A percentile compares a stretch with the other conserved stretches of the same genome.
phyloP scores from a whole-genome alignment of 1,140 invertebrate species.

The Drosophila sechellia region DNA sequence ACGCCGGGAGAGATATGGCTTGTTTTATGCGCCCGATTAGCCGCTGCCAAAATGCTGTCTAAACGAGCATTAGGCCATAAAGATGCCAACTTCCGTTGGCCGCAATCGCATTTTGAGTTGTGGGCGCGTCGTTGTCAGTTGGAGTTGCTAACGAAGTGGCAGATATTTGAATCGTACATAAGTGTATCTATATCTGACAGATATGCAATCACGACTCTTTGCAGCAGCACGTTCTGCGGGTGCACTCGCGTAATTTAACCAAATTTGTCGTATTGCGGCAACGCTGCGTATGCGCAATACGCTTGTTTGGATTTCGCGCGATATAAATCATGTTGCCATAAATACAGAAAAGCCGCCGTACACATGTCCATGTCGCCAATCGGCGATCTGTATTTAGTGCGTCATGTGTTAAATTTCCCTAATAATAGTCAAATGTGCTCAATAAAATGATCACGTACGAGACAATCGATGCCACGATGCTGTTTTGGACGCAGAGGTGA shows the following conservation, averaged over 20 bases:
- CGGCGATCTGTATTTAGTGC: conserved; percentile 47
- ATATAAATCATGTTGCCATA: conserved; percentile 78
- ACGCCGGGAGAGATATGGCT: conserved; percentile 54
- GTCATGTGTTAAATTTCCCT: conserved; percentile 76
- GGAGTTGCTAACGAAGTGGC: conserved; percentile 2
- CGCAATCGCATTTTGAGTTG: conserved; percentile 10
- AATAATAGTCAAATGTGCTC: conserved; percentile 84
- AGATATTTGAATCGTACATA: neutral
- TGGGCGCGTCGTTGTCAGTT: conserved; percentile 45
- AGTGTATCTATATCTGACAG: conserved; percentile 4
- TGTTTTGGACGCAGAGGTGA: conserved; percentile 55
- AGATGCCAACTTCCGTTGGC: conserved; percentile 61
- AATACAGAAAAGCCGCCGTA: conserved; percentile 43
- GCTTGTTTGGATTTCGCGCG: conserved; percentile 45
- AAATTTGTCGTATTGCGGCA: conserved; percentile 56
- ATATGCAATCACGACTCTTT: conserved; percentile 26
- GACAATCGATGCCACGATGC: conserved; percentile 50
- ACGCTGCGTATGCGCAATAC: conserved; percentile 70
- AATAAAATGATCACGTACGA: conserved; percentile 80
- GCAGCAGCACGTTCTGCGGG: conserved; percentile 44
- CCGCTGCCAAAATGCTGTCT: conserved; percentile 51
- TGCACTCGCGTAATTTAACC: conserved; percentile 68
- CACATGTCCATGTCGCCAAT: conserved; percentile 42
- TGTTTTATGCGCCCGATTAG: conserved; percentile 67
- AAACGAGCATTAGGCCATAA: conserved; percentile 59